phyloP scores from a whole-genome alignment of 1,140 invertebrate species.

The Eubasilissa regina region DNA sequence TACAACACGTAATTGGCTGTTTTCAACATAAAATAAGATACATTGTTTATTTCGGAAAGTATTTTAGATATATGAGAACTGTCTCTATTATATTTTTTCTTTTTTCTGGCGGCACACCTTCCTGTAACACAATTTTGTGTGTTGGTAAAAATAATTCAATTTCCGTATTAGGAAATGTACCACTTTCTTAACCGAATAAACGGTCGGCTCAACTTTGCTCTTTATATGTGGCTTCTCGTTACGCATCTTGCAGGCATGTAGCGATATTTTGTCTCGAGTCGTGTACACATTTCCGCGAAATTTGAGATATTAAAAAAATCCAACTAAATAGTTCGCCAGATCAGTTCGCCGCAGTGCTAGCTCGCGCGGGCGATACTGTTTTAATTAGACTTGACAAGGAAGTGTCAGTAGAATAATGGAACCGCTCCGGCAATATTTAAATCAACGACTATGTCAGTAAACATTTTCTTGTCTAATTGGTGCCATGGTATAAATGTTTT shows the following conservation, averaged over 20 bases:
- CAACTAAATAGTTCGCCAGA: conserved; percentile 43
- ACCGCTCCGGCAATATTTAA: conserved; percentile 51
- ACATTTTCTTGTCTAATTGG: conserved; percentile 45
- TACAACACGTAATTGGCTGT: too few relatives aligned
- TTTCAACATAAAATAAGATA: too few relatives aligned
- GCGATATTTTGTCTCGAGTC: not conserved
- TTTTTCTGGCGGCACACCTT: not conserved
- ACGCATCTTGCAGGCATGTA: not conserved
- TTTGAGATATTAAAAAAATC: not conserved
- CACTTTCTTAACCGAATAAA: conserved; percentile 17
- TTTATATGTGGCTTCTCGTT: not conserved
- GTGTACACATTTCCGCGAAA: not conserved
- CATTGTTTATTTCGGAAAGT: not conserved
- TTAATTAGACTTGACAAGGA: conserved; percentile 57
- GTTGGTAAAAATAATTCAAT: conserved; percentile 33
- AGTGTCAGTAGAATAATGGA: conserved; percentile 53
- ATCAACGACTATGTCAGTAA: conserved; percentile 50
- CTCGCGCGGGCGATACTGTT: conserved; percentile 33
- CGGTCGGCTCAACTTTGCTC: not conserved
- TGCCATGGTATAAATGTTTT: conserved; percentile 15
- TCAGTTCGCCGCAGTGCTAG: conserved; percentile 39
- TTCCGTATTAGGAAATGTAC: conserved; percentile 13
- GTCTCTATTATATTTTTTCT: not conserved
- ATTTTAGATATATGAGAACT: not conserved
- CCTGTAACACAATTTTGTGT: conserved; percentile 11